Conservation (phyloP, 2,797 vertebrate genomes). For the Chelidonichthys spinosus region DNA sequence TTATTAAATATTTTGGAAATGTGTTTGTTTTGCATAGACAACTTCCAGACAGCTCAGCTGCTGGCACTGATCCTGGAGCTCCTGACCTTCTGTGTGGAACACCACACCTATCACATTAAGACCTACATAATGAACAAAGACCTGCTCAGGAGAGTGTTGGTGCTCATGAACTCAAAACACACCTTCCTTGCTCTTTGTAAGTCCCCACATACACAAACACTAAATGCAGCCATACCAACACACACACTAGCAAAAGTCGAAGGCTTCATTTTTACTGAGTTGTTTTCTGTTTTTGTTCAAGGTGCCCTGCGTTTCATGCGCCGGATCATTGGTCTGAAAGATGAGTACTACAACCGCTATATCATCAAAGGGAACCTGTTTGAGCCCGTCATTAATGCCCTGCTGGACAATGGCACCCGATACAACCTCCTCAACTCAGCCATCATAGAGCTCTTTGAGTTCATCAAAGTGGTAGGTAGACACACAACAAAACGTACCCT, state of each 20-base stretch:
- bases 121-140: slow-evolving; percentile 99
- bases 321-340: slow-evolving; percentile 97
- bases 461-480: slow-evolving; percentile 95
- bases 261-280: neutral
- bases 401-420: slow-evolving; percentile 97
- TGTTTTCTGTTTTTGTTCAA: slow-evolving; percentile 56
- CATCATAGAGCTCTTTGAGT: slow-evolving; percentile 97
- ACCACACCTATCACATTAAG: slow-evolving; percentile 99
- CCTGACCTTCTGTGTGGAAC: slow-evolving; percentile 98
- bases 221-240: neutral
- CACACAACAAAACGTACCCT: neutral
- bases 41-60: slow-evolving; percentile 98
- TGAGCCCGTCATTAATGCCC: slow-evolving; percentile 97
- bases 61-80: slow-evolving; percentile 98
- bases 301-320: slow-evolving; percentile 99
- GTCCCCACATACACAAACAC: slow-evolving; percentile 60
- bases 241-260: neutral
- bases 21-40: slow-evolving; percentile 85
- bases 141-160: slow-evolving; percentile 94
- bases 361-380: slow-evolving; percentile 99
- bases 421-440: slow-evolving; percentile 99
- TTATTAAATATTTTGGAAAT: neutral
- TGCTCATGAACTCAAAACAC: slow-evolving; percentile 99
- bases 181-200: slow-evolving; percentile 98
- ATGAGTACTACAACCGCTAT: slow-evolving; percentile 99